Conservation (phyloP, 2,888 invertebrate species). For the Acrocyrtus sp. region DNA sequence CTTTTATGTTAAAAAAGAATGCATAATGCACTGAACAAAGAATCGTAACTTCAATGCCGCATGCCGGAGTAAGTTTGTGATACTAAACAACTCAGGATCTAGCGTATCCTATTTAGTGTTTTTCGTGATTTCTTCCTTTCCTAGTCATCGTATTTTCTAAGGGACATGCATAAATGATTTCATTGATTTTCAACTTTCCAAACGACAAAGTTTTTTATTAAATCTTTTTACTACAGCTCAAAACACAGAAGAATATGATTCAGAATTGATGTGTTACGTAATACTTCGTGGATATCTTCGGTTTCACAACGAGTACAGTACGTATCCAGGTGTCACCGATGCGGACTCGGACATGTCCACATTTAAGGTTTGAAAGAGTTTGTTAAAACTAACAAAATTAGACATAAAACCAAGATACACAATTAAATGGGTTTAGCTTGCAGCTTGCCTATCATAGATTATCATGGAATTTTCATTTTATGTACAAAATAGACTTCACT, state of each 20-base stretch:
- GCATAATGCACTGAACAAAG: too few relatives aligned
- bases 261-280: conserved; percentile 89
- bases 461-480: conserved; percentile 11
- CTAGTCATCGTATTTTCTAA: too few relatives aligned
- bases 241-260: conserved; percentile 84
- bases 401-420: background rate
- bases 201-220: conserved; percentile 16
- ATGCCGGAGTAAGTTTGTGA: too few relatives aligned
- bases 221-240: conserved; percentile 71
- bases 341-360: conserved; percentile 91
- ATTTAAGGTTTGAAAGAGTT: too few relatives aligned
- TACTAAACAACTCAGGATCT: too few relatives aligned
- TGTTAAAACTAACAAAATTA: background rate
- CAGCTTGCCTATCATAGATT: too few relatives aligned
- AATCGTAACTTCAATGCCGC: too few relatives aligned
- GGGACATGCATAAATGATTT: background rate
- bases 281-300: conserved; percentile 90
- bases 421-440: too few relatives aligned
- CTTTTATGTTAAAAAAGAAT: background rate
- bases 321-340: conserved; percentile 88
- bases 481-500: conserved; percentile 68
- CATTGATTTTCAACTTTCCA: background rate
- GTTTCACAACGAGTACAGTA: conserved; percentile 87
- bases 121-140: too few relatives aligned
- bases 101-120: too few relatives aligned